Evolutionary conservation across 1,140 invertebrate species (phyloP).

Genomic region (Lordiphosa collinella): DNA sequence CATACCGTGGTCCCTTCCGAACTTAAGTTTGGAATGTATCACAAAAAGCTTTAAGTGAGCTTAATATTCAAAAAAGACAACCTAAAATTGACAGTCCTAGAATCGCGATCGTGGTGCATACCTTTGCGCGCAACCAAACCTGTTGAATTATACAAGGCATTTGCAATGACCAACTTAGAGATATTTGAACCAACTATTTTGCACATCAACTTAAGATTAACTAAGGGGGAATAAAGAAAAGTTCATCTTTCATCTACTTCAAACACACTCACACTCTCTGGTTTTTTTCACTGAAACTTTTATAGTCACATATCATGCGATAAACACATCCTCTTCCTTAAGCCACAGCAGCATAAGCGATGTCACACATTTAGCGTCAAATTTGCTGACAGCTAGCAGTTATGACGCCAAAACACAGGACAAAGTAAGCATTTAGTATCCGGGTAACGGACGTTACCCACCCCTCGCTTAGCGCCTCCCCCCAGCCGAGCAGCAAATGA

Average conservation of each 20-base stretch:
- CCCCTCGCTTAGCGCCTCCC: constrained; percentile 1
- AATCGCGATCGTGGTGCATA: no score
- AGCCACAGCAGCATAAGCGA: constrained; percentile 48
- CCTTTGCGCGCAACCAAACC: no score
- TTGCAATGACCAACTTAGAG: no score
- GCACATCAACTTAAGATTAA: background rate
- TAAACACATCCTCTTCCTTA: constrained; percentile 26
- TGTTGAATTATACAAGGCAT: no score
- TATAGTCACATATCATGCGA: constrained; percentile 5
- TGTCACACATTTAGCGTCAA: constrained; percentile 64
- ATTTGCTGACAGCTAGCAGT: constrained; percentile 64
- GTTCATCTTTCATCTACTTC: background rate
- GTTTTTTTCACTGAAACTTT: background rate
- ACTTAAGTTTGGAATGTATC: no score
- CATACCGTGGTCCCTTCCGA: no score
- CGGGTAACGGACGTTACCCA: constrained; percentile 27
- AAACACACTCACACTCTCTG: background rate
- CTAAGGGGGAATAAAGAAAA: background rate
- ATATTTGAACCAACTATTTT: background rate
- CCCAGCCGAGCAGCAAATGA: constrained; percentile 9
- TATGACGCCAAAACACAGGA: constrained; percentile 57
- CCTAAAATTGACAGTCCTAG: no score
- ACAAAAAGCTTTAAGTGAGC: no score
- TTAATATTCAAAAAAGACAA: no score
- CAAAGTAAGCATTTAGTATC: constrained; percentile 51